A percentile compares a stretch with the other conserved stretches of the same genome.
phyloP scores from a whole-genome alignment of 2,888 invertebrate species.

The Furcula furcula region DNA sequence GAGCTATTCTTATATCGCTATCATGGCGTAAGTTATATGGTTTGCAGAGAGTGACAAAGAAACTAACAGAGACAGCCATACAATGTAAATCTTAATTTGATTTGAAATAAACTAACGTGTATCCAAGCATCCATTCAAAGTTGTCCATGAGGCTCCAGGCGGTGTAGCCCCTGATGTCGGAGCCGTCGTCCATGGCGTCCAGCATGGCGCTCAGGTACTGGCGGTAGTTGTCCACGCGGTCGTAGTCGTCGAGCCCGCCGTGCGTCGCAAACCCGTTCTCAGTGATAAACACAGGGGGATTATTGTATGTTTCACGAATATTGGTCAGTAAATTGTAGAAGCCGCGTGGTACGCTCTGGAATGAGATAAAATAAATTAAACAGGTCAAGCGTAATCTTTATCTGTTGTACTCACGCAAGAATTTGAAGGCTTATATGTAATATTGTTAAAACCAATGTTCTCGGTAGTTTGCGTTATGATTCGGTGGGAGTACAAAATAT shows the following conservation, averaged over 20 bases:
- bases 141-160: constrained; percentile 84
- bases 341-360: constrained; percentile 76
- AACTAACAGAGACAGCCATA: constrained; percentile 1
- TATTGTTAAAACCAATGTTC: too few relatives aligned
- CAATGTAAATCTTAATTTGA: too few relatives aligned
- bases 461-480: too few relatives aligned
- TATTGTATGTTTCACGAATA: constrained; percentile 65
- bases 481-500: too few relatives aligned
- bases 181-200: constrained; percentile 63
- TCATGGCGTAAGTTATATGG: background rate
- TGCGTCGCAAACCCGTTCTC: constrained; percentile 75
- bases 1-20: too few relatives aligned
- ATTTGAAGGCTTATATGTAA: too few relatives aligned
- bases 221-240: constrained; percentile 55
- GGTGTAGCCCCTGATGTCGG: constrained; percentile 70
- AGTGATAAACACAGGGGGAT: constrained; percentile 76
- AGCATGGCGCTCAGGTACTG: constrained; percentile 58
- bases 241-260: constrained; percentile 55
- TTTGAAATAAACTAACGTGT: constrained; percentile 61
- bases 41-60: background rate
- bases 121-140: constrained; percentile 82
- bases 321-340: constrained; percentile 76
- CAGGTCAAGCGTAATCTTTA: too few relatives aligned
- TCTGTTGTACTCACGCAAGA: too few relatives aligned
- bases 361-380: too few relatives aligned